These are phyloP conservation scores for Drosophila ananassae DNA, from an alignment of 1,140 invertebrate genomes.

Conservation along the genomic window DNA sequence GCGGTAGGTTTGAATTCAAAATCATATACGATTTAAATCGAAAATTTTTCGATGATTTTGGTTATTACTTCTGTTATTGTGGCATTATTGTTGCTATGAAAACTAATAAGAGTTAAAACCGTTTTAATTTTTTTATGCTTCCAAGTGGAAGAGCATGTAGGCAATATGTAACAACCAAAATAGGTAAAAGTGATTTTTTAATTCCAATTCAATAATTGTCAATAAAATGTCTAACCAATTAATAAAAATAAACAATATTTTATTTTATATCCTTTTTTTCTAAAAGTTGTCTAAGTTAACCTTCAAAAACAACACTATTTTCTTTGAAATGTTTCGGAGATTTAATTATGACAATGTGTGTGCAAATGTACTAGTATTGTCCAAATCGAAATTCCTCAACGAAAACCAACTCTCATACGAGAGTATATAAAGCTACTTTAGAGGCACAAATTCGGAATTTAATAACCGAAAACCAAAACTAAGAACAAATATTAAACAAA, in stretches of 20 bases:
- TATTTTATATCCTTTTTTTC: too few species aligned
- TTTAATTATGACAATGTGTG: too few species aligned
- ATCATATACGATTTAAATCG: neutral
- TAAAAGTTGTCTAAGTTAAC: too few species aligned
- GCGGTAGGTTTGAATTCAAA: slow-evolving; percentile 25
- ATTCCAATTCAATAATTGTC: too few species aligned
- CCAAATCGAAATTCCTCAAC: slow-evolving; percentile 48
- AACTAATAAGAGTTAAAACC: slow-evolving; percentile 6
- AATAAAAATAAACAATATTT: too few species aligned
- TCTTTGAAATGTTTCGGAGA: neutral
- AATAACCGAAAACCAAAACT: slow-evolving; percentile 11
- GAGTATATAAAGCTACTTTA: slow-evolving; percentile 32
- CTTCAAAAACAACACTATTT: slow-evolving; percentile 13
- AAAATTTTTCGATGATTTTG: neutral
- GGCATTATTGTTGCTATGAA: slow-evolving; percentile 3
- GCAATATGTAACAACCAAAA: slow-evolving; percentile 7
- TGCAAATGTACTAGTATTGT: slow-evolving; percentile 16
- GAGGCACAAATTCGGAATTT: slow-evolving; percentile 32
- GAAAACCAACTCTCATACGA: slow-evolving; percentile 50
- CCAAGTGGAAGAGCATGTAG: neutral
- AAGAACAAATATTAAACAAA: slow-evolving; percentile 4
- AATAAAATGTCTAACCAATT: too few species aligned
- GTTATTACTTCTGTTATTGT: neutral
- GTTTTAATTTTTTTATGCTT: slow-evolving; percentile 18
- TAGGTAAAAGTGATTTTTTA: slow-evolving; percentile 8